These are phyloP conservation scores for Molanna angustata DNA, from an alignment of 2,888 invertebrate genomes.

Conservation along the genomic window DNA sequence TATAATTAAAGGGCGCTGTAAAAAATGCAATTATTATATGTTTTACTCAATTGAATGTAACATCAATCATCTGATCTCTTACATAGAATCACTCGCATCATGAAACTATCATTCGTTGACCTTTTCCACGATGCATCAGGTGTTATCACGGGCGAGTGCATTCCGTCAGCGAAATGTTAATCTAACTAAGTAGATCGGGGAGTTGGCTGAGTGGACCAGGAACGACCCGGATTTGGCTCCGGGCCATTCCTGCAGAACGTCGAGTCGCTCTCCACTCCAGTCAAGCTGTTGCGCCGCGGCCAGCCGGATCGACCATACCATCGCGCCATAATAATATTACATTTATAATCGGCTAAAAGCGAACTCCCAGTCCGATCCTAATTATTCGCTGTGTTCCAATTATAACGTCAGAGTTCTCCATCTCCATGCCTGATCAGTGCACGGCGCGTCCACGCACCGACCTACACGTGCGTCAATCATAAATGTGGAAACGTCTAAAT, in stretches of 20 bases:
- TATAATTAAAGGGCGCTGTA: too few relatives aligned
- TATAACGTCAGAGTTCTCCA: slow-evolving; percentile 29
- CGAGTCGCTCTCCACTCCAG: slow-evolving; percentile 9
- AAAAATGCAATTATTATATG: too few relatives aligned
- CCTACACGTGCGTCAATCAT: slow-evolving; percentile 10
- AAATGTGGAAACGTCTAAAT: slow-evolving; percentile 15
- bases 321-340: slow-evolving; percentile 1
- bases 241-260: slow-evolving; percentile 7
- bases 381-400: slow-evolving; percentile 30
- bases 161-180: slow-evolving; percentile 18
- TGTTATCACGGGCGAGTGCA: background rate
- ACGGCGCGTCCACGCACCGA: slow-evolving; percentile 12
- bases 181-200: slow-evolving; percentile 4
- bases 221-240: slow-evolving; percentile 21
- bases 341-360: slow-evolving; percentile 17
- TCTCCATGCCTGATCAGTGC: slow-evolving; percentile 22
- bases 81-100: too few relatives aligned
- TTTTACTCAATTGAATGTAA: too few relatives aligned
- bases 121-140: slow-evolving; percentile 6
- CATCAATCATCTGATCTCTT: too few relatives aligned
- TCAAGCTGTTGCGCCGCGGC: slow-evolving; percentile 22
- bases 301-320: slow-evolving; percentile 14
- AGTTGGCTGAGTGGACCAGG: slow-evolving; percentile 18
- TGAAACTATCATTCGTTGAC: too few relatives aligned
- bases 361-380: slow-evolving; percentile 27